A percentile compares a stretch with the other conserved stretches of the same genome.
phyloP scores from a whole-genome alignment of 2,797 vertebrate genomes.

The Trachops cirrhosus region DNA sequence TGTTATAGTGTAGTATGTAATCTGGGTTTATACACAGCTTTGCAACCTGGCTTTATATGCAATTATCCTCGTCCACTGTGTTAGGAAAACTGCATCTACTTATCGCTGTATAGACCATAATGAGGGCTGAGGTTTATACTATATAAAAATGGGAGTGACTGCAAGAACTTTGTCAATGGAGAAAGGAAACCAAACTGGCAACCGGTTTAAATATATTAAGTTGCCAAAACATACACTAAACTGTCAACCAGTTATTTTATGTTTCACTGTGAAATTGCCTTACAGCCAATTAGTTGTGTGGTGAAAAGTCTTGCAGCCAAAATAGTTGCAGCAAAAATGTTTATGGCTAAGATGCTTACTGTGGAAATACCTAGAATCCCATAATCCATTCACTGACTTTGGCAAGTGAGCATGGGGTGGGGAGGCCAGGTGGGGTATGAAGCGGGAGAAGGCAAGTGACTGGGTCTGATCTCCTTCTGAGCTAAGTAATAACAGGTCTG shows the following conservation, averaged over 20 bases:
- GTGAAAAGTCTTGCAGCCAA: neutral
- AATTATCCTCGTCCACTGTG: neutral
- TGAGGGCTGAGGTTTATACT: neutral
- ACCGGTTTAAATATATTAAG: neutral
- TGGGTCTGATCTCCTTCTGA: neutral
- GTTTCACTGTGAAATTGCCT: neutral
- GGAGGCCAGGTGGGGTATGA: neutral
- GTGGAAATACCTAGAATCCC: neutral
- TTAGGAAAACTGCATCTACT: neutral
- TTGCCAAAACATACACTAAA: neutral
- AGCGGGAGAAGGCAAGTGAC: neutral
- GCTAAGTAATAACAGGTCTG: neutral
- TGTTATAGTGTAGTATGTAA: neutral
- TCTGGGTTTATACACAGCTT: neutral
- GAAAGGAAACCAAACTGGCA: neutral
- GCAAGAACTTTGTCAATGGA: neutral
- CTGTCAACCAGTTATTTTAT: neutral
- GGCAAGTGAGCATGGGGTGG: neutral
- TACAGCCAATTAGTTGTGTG: neutral
- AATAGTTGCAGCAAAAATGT: neutral
- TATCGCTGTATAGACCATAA: neutral
- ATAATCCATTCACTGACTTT: neutral
- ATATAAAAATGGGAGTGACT: neutral
- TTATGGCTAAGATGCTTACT: neutral
- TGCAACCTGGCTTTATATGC: neutral